Conservation (phyloP, 2,113 vertebrate genomes). For the Zootoca vivipara region DNA sequence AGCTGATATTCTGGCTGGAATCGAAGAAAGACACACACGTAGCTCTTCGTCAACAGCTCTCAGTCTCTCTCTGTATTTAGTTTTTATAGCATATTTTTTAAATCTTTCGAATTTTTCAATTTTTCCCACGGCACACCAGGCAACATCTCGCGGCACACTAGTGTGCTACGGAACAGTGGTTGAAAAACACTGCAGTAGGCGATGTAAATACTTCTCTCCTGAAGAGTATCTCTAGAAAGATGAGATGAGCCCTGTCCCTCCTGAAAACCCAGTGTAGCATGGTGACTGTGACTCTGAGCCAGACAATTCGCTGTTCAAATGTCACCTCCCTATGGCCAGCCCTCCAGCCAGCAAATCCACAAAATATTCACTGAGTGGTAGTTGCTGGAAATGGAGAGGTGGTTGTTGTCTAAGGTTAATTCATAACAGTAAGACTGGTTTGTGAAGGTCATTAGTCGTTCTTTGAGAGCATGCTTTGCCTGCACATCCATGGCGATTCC, state of each 20-base stretch:
- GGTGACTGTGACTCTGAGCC: neutral
- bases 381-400: neutral
- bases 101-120: too few relatives aligned
- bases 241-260: neutral
- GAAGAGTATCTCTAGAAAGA: neutral
- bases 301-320: neutral
- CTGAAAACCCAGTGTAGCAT: neutral
- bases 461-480: neutral
- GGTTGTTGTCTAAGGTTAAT: neutral
- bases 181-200: too few relatives aligned
- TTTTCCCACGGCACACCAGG: too few relatives aligned
- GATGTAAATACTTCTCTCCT: neutral
- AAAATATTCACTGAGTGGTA: neutral
- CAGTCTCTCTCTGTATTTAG: too few relatives aligned
- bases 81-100: too few relatives aligned
- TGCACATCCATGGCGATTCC: neutral
- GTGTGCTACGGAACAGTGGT: too few relatives aligned
- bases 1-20: too few relatives aligned
- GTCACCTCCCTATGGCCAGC: too few relatives aligned
- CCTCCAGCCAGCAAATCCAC: neutral
- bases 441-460: neutral
- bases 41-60: too few relatives aligned
- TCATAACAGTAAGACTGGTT: neutral
- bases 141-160: too few relatives aligned
- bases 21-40: too few relatives aligned